Evolutionary conservation across 2,888 invertebrate genomes (phyloP).

Genomic region (Scaptomyza flava): DNA sequence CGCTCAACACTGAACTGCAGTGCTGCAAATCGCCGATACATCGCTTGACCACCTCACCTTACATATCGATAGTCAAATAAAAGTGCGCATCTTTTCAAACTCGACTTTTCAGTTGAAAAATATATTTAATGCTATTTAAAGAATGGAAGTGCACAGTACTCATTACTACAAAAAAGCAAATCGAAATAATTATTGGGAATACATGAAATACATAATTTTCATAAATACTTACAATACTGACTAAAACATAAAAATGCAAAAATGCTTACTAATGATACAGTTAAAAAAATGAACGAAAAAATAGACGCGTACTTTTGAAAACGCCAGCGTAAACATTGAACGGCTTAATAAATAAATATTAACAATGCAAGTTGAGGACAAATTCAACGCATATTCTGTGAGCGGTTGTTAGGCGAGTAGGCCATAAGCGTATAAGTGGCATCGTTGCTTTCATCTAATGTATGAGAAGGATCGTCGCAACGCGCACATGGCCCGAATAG

Average conservation of each 20-base stretch:
- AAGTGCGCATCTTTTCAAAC: constrained; percentile 3
- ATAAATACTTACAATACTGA: constrained; percentile 19
- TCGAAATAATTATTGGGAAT: constrained; percentile 1
- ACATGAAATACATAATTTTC: constrained; percentile 30
- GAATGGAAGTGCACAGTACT: neutral
- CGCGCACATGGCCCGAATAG: constrained; percentile 77
- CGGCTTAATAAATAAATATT: constrained; percentile 10
- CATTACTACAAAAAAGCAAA: constrained; percentile 26
- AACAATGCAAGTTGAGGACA: neutral
- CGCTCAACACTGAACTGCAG: neutral
- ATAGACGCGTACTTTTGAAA: constrained; percentile 10
- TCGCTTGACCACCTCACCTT: neutral
- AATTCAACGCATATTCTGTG: constrained; percentile 43
- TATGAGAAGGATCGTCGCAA: constrained; percentile 68
- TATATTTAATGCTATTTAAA: too few relatives aligned
- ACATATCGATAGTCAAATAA: constrained; percentile 3
- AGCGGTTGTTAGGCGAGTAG: constrained; percentile 22
- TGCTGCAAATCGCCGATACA: constrained; percentile 3
- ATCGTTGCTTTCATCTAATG: constrained; percentile 52
- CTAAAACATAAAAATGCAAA: constrained; percentile 40
- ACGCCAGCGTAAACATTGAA: constrained; percentile 30
- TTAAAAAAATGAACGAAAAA: constrained; percentile 14
- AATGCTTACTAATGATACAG: constrained; percentile 4
- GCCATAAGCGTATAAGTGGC: constrained; percentile 73
- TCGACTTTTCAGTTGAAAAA: too few relatives aligned